Evolutionary conservation across 2,113 vertebrate genomes (phyloP), one percentile per base, ranked within the genome.

Genomic region (Erythrocercus mccallii): DNA sequence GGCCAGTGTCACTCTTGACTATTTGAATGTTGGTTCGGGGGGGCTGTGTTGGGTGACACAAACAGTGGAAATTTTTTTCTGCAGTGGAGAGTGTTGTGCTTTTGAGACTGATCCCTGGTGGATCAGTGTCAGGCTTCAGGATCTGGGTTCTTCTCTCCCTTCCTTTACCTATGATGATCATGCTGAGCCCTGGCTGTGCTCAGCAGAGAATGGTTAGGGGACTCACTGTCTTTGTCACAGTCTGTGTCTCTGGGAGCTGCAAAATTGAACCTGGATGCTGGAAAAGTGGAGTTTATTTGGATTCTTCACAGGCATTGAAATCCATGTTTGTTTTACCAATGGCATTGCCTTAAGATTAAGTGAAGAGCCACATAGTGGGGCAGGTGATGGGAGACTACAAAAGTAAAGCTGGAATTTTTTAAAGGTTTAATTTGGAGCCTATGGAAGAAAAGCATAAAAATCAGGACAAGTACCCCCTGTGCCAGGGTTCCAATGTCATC

Each of bases 11-110:
- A 6, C 3, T 21, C 16, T 27, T 16, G 38, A 5, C 1, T 3
- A 95, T 95, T 92, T 95, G 93, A 62, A 94, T 95, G 61, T 88
- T 31, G 6, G 10, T 28, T 69, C 4, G 4, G 40, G 24, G 53
- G 72, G 45, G 68, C 66, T 68, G 37, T 35, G 44, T 5, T 54
- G 33, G 13, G 56, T 57, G 21, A n/a, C 56, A n/a, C 33, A 57
- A 57, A 10, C 20, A 57, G 33, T 12, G 4, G 33, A n/a, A 13
- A n/a, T 57, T 20, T n/a, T 56, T 57, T 33, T 54, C 11, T 50
- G 44, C 0, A 1, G 20, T 5, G 15, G n/a, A 22, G 23, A n/a
- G n/a, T n/a, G 40, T 37, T 50, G 35, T 22, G 44, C n/a, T 45
- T 51, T 37, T 60, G 19, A 5, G 9, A 3, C 0, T n/a, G 33